phyloP scores from a whole-genome alignment of 2,888 invertebrate genomes.

The Sarcophaga subvicina region DNA sequence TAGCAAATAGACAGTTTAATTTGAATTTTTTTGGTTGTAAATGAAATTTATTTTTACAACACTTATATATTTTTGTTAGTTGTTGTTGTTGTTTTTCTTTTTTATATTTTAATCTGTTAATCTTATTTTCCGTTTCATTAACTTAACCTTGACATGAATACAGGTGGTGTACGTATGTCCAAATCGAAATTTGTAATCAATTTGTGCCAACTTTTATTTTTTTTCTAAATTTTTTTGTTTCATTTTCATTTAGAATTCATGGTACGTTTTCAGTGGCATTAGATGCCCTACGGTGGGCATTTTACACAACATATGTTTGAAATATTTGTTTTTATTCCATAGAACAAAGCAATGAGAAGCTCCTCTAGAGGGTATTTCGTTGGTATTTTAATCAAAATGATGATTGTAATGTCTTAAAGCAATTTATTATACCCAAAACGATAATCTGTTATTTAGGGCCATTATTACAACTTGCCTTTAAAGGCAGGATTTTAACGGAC shows the following conservation, averaged over 20 bases:
- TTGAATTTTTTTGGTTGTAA: background rate
- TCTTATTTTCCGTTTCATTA: slow-evolving; percentile 61
- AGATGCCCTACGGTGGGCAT: background rate
- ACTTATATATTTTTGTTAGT: background rate
- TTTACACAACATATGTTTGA: too few species aligned
- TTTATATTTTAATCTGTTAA: slow-evolving; percentile 5
- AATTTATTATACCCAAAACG: too few species aligned
- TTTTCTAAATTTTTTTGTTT: background rate
- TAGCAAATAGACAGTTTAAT: slow-evolving; percentile 38
- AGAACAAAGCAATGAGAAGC: too few species aligned
- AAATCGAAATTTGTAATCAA: slow-evolving; percentile 17
- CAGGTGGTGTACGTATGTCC: slow-evolving; percentile 55
- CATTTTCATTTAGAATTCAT: slow-evolving; percentile 30
- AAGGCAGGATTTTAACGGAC: too few species aligned
- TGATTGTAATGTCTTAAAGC: too few species aligned
- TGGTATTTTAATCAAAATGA: too few species aligned
- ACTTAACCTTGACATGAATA: slow-evolving; percentile 66
- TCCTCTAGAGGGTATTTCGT: too few species aligned
- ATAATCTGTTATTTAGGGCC: too few species aligned
- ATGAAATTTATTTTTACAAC: slow-evolving; percentile 5
- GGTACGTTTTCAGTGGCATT: background rate
- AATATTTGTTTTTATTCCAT: too few species aligned
- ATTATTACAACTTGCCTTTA: too few species aligned
- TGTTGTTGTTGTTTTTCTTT: background rate
- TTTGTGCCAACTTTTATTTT: slow-evolving; percentile 62